Base-by-base conservation (phyloP, 2,113 vertebrate genomes). In the Herpetotheres cachinnans region DNA sequence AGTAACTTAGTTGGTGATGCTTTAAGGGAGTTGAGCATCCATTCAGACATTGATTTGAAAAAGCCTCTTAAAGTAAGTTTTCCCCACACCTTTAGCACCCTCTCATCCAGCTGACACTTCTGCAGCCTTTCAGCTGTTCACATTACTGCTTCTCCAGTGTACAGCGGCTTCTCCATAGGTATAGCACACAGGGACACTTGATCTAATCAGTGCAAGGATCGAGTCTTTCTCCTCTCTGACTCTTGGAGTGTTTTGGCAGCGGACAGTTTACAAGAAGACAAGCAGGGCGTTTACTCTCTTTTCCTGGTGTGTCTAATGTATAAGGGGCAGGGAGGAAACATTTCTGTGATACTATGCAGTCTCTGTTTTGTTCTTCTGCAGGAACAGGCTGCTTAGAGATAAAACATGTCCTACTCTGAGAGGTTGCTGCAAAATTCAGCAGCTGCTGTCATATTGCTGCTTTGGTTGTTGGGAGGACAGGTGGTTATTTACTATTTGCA, bases 21-120 rank as follows among this genome's bases (percentile, higher is more conserved):
- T 14, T 96, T 99, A 26, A 98, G 99, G 27, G 99, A 99, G 97
- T 95, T 99, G 96, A 99, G 99, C 97, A 98, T 99, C 97, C 99
- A 99, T 96, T 99, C 99, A n/a, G 99, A 99, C 38, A 98, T 99
- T 78, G 99, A 99, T 97, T 98, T 99, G 95, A 99, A 99, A 97
- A 99, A 99, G 71, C 99, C 99, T 40, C 98, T 99, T 49, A 99
- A 99, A 98, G 99, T 99, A 96, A 98, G 98, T 82, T 69, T 73
- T 47, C 49, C 25, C 20, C 34, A 5, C 16, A 29, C 42, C 30
- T 81, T 82, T 46, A 66, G 7, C 49, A 36, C 30, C 13, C 15
- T 29, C 26, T 77, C 4, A 34, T 49, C 27, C 34, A 36, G 30
- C 26, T 42, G 36, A 30, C 25, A 6, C 44, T 90, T 77, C 70